These are phyloP conservation scores for Fulmarus glacialis DNA, from an alignment of 2,113 vertebrate genomes.

Conservation along the genomic window DNA sequence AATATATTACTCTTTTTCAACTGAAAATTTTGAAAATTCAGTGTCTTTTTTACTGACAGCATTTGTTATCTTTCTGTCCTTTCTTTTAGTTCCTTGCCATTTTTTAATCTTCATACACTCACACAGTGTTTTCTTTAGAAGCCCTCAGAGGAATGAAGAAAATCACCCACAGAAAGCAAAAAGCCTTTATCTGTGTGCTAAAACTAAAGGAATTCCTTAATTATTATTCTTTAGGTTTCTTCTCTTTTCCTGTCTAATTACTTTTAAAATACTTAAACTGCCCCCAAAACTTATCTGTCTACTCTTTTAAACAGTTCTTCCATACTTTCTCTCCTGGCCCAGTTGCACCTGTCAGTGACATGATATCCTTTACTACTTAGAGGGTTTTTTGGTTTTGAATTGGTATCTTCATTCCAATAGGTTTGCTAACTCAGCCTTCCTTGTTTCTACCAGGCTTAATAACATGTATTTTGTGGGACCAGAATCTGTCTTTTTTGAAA, in stretches of 20 bases:
- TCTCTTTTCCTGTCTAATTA: background rate
- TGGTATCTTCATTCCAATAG: background rate
- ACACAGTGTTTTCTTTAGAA: background rate
- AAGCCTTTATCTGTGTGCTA: background rate
- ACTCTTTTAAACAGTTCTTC: background rate
- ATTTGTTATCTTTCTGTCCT: background rate
- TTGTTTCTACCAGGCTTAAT: background rate
- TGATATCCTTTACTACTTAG: background rate
- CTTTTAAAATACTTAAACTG: background rate
- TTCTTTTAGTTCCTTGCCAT: background rate
- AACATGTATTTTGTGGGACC: background rate
- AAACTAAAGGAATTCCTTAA: background rate
- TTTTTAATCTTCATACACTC: background rate
- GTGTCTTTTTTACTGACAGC: background rate
- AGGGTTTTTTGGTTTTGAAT: rapidly evolving
- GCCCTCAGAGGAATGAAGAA: background rate
- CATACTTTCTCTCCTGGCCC: background rate
- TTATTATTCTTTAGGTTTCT: background rate
- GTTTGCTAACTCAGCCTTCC: background rate
- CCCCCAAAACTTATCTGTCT: background rate
- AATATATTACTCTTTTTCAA: background rate
- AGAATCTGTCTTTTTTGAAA: background rate
- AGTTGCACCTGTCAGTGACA: background rate
- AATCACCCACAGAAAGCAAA: background rate
- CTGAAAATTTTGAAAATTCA: background rate